Percentiles rank a stretch among this genome's conserved stretches.
Conservation (phyloP, 2,888 invertebrate genomes). For the Dioctria linearis region DNA sequence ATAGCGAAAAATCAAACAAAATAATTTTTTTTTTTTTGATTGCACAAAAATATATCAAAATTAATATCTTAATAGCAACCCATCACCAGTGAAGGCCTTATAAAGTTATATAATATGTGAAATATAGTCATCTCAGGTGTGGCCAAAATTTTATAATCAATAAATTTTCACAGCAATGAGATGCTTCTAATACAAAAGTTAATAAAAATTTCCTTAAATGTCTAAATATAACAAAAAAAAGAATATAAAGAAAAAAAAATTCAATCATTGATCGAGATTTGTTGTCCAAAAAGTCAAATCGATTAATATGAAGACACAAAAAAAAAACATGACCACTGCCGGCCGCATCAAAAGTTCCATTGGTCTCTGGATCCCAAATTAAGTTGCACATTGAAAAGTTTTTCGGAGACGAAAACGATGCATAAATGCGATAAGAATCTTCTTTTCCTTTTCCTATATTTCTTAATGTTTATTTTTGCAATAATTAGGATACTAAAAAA, state of each 20-base stretch:
- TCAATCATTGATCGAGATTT: background rate
- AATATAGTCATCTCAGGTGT: slow-evolving; percentile 32
- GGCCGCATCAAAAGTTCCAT: too few relatives aligned
- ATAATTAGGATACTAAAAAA: background rate
- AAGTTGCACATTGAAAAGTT: too few relatives aligned
- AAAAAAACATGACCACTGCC: too few relatives aligned
- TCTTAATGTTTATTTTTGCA: too few relatives aligned
- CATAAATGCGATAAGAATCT: background rate
- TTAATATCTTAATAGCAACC: too few relatives aligned
- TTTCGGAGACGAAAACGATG: slow-evolving; percentile 2
- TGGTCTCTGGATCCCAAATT: too few relatives aligned
- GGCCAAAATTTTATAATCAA: slow-evolving; percentile 32
- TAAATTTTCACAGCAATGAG: slow-evolving; percentile 36
- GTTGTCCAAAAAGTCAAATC: slow-evolving; percentile 26
- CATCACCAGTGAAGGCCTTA: too few relatives aligned
- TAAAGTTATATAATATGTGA: too few relatives aligned
- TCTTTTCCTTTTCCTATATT: background rate
- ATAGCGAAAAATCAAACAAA: too few relatives aligned
- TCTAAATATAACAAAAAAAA: background rate
- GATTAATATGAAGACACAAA: too few relatives aligned
- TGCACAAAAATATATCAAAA: too few relatives aligned
- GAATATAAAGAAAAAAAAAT: background rate
- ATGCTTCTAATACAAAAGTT: background rate
- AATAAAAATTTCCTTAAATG: background rate
- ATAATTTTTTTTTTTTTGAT: too few relatives aligned